Conservation (phyloP, 2,888 invertebrate species). For the Phytoseiulus persimilis region DNA sequence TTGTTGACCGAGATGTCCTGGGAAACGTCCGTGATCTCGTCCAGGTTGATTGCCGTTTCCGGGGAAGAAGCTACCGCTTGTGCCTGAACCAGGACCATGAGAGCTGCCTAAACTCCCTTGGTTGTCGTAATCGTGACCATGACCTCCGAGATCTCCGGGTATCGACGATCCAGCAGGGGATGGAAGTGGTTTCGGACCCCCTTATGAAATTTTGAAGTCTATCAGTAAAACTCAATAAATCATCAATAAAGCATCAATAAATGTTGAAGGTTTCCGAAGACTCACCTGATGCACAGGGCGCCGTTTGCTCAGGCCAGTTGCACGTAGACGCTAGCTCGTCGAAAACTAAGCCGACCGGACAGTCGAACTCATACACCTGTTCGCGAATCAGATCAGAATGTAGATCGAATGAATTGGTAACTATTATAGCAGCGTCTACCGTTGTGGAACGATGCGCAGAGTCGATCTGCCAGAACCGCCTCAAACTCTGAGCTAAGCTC, state of each 20-base stretch:
- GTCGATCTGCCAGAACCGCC: too few species aligned
- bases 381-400: too few species aligned
- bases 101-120: neutral
- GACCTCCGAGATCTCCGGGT: neutral
- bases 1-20: neutral
- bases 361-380: slow-evolving; percentile 67
- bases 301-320: slow-evolving; percentile 64
- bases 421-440: too few species aligned
- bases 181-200: slow-evolving; percentile 29
- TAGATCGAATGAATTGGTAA: too few species aligned
- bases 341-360: slow-evolving; percentile 67
- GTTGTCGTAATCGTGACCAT: neutral
- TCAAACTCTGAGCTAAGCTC: too few species aligned
- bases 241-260: too few species aligned
- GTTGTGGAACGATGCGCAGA: too few species aligned
- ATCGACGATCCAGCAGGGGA: neutral
- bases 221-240: too few species aligned
- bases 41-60: neutral
- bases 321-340: slow-evolving; percentile 57
- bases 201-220: neutral
- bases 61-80: slow-evolving; percentile 8
- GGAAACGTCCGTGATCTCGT: neutral
- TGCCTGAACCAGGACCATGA: neutral
- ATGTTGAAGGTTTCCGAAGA: neutral
- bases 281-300: slow-evolving; percentile 51